These are phyloP conservation scores for Nycticorax nycticorax DNA, from an alignment of 2,113 vertebrate species.

Conservation along the genomic window DNA sequence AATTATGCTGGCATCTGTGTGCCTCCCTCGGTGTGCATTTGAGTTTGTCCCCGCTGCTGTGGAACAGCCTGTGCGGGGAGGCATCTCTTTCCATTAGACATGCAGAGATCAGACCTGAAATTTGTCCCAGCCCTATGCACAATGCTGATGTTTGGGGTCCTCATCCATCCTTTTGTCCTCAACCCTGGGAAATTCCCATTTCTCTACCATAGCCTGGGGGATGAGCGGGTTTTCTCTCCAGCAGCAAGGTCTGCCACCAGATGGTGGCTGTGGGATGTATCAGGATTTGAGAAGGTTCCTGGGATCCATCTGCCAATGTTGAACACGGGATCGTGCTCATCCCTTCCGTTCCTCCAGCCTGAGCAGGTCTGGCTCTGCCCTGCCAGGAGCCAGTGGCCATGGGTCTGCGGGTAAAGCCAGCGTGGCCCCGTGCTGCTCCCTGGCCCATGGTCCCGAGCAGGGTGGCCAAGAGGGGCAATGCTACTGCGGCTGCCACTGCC, in stretches of 20 bases:
- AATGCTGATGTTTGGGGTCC: background rate
- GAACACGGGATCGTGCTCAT: rapidly evolving
- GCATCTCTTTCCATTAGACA: background rate
- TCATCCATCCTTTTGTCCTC: background rate
- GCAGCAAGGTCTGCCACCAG: background rate
- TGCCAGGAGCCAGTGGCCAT: background rate
- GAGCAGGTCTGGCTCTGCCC: background rate
- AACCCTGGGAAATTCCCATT: background rate
- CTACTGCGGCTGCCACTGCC: background rate
- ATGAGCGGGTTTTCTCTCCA: background rate
- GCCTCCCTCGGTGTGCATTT: slow-evolving; percentile 9
- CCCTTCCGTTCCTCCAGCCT: background rate
- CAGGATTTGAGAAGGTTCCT: background rate
- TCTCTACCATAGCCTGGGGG: background rate
- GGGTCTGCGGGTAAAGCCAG: background rate
- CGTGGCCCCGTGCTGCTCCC: background rate
- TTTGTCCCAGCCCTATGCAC: background rate
- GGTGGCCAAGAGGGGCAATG: background rate
- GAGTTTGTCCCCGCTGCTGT: background rate
- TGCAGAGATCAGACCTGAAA: slow-evolving; percentile 6
- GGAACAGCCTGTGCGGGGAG: background rate
- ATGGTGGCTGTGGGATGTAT: background rate
- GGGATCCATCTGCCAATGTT: background rate
- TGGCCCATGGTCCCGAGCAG: background rate
- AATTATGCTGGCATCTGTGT: slow-evolving; percentile 51